A percentile compares a stretch with the other conserved stretches of the same genome.
Conservation (phyloP, 2,888 invertebrate species). For the Pyrrhosoma nymphula region DNA sequence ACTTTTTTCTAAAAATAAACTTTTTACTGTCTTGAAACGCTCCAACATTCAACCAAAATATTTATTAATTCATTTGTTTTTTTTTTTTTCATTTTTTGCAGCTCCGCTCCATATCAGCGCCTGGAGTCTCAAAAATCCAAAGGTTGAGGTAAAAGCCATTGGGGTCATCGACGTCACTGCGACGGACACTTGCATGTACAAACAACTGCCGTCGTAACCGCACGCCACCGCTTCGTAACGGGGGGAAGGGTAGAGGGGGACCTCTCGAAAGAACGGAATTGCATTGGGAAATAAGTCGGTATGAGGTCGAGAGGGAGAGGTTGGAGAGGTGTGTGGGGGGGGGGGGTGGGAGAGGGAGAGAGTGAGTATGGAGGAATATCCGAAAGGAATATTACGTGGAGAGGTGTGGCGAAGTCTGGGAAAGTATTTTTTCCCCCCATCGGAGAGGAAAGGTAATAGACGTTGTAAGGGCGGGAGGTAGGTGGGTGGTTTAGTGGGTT, state of each 20-base stretch:
- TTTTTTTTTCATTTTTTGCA: too few relatives aligned
- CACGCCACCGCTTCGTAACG: neutral
- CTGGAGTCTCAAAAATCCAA: too few relatives aligned
- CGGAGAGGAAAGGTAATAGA: conserved; percentile 24
- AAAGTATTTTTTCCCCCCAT: neutral
- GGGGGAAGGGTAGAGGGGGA: neutral
- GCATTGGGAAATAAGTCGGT: neutral
- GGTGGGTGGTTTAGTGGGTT: neutral
- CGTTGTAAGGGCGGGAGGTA: neutral
- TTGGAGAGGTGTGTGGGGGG: neutral
- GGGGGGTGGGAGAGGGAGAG: neutral
- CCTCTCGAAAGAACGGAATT: neutral
- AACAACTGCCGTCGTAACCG: neutral
- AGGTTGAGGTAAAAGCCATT: neutral
- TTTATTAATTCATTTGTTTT: too few relatives aligned
- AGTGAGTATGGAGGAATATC: neutral
- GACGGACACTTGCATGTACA: neutral
- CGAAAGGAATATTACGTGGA: conserved; percentile 27
- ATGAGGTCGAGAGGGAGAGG: neutral
- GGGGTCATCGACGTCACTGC: neutral
- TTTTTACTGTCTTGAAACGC: too few relatives aligned
- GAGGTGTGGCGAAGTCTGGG: conserved; percentile 32
- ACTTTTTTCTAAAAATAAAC: too few relatives aligned
- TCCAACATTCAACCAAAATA: too few relatives aligned
- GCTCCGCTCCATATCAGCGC: too few relatives aligned